Evolutionary conservation across 23 tunicate genomes (phyloP), one percentile per base, ranked within the genome.

Genomic region (Oikopleura dioica): DNA sequence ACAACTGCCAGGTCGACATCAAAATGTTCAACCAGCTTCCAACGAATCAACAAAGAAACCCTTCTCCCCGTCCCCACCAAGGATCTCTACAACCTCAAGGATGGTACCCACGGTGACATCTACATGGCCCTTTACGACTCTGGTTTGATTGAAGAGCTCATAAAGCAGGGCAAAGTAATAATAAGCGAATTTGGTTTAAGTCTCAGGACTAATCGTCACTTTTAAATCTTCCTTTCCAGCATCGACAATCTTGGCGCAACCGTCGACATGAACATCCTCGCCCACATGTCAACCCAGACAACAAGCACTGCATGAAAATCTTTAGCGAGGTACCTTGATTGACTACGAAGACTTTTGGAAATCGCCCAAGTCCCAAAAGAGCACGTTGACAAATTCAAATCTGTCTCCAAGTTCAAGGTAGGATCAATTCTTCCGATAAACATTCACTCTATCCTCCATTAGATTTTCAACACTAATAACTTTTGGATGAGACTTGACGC

Each of bases 281-380:
- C 35, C 35, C 81, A 89, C 80, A 82, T 80, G 84, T 36, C n/a
- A n/a, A n/a, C n/a, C n/a, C n/a, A n/a, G n/a, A n/a, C n/a, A n/a
- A n/a, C n/a, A n/a, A n/a, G n/a, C n/a, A n/a, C n/a, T n/a, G n/a
- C n/a, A n/a, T n/a, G n/a, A n/a, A n/a, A n/a, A n/a, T n/a, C n/a
- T n/a, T 29, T 76, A 86, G 86, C 89, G 96, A 34, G 96, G 96
- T 12, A 89, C 96, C 29, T 59, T 89, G 1, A 89, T 89, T 37
- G 86, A 89, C 38, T 89, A 89, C 78, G 83, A 89, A 35, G 68
- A 1, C 72, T 89, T 59, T 77, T 89, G 68, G 96, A 89, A 77
- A 89, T 89, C 68, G 96, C 96, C 1, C 96, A 89, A 80, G 96
- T 89, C 4, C 96, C 96, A 33, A 85, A 82, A 37, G 92, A 89